phyloP scores from a whole-genome alignment of 2,797 vertebrate genomes.

The Sphenopsis melanotis region DNA sequence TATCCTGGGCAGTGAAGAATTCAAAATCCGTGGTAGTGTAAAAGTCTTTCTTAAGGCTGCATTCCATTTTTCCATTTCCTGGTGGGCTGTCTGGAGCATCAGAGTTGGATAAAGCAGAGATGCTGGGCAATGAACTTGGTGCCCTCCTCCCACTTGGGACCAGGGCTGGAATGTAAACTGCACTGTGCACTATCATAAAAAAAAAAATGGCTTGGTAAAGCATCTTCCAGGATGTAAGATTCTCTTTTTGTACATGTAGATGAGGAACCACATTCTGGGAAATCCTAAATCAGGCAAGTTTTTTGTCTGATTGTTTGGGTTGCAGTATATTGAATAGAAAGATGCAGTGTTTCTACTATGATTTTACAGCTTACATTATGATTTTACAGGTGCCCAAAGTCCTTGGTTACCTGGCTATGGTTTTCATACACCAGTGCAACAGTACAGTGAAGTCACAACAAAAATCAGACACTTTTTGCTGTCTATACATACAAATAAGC shows the following conservation, averaged over 20 bases:
- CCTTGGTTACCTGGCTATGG: not conserved
- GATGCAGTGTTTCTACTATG: not conserved
- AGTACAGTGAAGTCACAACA: not conserved
- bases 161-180: not conserved
- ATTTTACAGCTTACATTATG: not conserved
- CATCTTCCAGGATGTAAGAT: not conserved
- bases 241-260: not conserved
- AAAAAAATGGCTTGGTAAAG: not conserved
- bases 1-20: not conserved
- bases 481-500: not conserved
- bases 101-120: not conserved
- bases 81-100: not conserved
- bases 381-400: not conserved
- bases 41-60: not conserved
- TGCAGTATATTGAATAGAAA: not conserved
- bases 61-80: not conserved
- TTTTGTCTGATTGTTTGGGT: not conserved
- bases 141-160: not conserved
- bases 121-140: not conserved
- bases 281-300: not conserved
- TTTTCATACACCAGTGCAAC: not conserved
- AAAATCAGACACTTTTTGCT: not conserved
- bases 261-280: not conserved
- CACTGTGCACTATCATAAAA: not conserved
- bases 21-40: not conserved